A percentile compares a stretch with the other conserved stretches of the same genome.
Evolutionary conservation across 1,140 invertebrate species (phyloP).

Genomic region (Macrobrachium rosenbergii): DNA sequence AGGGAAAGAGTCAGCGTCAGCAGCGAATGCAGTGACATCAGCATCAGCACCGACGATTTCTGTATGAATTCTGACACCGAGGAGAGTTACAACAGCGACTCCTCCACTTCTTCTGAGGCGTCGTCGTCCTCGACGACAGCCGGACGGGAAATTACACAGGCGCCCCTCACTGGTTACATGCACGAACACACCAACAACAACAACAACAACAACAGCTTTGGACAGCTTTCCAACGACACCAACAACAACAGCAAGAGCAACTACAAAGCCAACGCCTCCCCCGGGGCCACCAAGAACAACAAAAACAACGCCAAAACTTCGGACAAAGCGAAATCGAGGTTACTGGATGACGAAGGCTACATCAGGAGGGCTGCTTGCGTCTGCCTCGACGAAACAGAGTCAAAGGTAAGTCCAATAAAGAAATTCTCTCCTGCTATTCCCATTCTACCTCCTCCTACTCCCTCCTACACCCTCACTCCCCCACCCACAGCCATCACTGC

Average conservation of each 20-base stretch:
- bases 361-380: conserved; percentile 51
- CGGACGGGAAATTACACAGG: no score
- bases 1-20: no score
- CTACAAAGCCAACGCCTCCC: conserved; percentile 8
- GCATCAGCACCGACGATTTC: no score
- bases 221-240: neutral
- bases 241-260: conserved; percentile 1
- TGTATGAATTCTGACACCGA: no score
- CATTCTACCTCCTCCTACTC: neutral
- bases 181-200: conserved; percentile 22
- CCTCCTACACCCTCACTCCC: neutral
- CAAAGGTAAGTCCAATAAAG: conserved; percentile 32
- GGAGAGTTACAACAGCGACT: no score
- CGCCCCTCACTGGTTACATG: no score
- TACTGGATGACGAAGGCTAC: conserved; percentile 50
- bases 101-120: no score
- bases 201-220: neutral
- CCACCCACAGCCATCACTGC: no score
- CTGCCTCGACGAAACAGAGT: conserved; percentile 47
- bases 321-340: neutral
- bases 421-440: neutral
- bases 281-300: neutral
- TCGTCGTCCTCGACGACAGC: no score
- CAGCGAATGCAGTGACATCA: no score
- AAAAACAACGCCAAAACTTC: conserved; percentile 15